These are phyloP conservation scores for Trematomus bernacchii DNA, from an alignment of 2,797 vertebrate genomes.

Conservation along the genomic window DNA sequence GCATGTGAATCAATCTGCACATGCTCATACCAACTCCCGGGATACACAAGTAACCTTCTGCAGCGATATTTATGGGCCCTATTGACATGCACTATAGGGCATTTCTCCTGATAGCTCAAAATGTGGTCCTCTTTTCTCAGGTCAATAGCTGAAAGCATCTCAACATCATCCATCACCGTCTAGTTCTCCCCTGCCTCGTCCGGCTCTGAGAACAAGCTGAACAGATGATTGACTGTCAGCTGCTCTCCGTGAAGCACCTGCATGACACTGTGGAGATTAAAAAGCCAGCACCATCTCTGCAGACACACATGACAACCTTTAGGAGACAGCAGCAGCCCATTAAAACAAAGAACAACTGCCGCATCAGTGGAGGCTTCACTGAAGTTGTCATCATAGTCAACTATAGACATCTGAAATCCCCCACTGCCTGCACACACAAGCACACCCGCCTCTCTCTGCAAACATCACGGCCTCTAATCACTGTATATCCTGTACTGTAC, in stretches of 20 bases:
- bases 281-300: slow-evolving; percentile 35
- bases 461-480: slow-evolving; percentile 37
- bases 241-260: slow-evolving; percentile 60
- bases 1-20: slow-evolving; percentile 43
- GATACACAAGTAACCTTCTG: slow-evolving; percentile 52
- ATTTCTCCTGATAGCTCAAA: slow-evolving; percentile 64
- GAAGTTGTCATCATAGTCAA: slow-evolving; percentile 43
- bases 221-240: slow-evolving; percentile 75
- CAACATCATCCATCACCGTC: slow-evolving; percentile 71
- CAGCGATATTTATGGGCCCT: slow-evolving; percentile 45
- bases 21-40: slow-evolving; percentile 8
- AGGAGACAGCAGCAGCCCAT: slow-evolving; percentile 43
- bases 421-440: slow-evolving; percentile 4
- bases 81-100: slow-evolving; percentile 59
- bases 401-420: slow-evolving; percentile 42
- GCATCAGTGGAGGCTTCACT: slow-evolving; percentile 41
- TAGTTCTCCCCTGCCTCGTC: slow-evolving; percentile 52
- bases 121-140: slow-evolving; percentile 52
- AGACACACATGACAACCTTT: slow-evolving; percentile 50
- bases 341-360: slow-evolving; percentile 51
- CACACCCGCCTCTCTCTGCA: slow-evolving; percentile 17
- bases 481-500: slow-evolving; percentile 5
- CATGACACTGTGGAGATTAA: slow-evolving; percentile 39
- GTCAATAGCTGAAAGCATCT: slow-evolving; percentile 73
- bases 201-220: slow-evolving; percentile 45